These are phyloP conservation scores for Crematogaster levior DNA, from an alignment of 2,888 invertebrate genomes.

Conservation along the genomic window DNA sequence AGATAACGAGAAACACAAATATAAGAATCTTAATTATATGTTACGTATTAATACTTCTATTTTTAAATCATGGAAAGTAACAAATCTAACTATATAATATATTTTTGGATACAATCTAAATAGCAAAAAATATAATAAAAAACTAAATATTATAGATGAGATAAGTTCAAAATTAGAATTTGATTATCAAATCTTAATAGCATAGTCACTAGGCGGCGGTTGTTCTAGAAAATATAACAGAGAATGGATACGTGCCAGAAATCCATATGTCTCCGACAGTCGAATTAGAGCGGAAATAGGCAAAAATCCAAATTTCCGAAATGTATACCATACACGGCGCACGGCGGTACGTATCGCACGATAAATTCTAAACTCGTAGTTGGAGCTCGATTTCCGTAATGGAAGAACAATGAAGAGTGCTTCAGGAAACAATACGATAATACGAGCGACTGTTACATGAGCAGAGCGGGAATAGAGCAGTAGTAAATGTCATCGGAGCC, in stretches of 20 bases:
- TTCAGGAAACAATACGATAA: slow-evolving; percentile 43
- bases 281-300: slow-evolving; percentile 72
- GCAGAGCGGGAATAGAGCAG: slow-evolving; percentile 54
- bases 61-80: not conserved
- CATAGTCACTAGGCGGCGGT: slow-evolving; percentile 54
- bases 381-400: slow-evolving; percentile 58
- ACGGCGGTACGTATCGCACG: slow-evolving; percentile 14
- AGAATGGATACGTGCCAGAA: slow-evolving; percentile 77
- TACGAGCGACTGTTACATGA: slow-evolving; percentile 49
- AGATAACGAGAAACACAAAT: not conserved
- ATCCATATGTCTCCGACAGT: slow-evolving; percentile 62
- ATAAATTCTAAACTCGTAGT: slow-evolving; percentile 51
- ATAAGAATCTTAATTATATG: not conserved
- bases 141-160: slow-evolving; percentile 44
- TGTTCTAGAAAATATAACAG: slow-evolving; percentile 58
- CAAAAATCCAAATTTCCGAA: slow-evolving; percentile 76
- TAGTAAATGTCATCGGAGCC: slow-evolving; percentile 59
- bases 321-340: slow-evolving; percentile 38
- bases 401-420: slow-evolving; percentile 50
- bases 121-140: not conserved
- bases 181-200: slow-evolving; percentile 71
- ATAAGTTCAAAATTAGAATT: slow-evolving; percentile 74
- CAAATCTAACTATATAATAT: not conserved
- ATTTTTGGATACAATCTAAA: not conserved
- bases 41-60: not conserved